phyloP scores from a whole-genome alignment of 2,888 invertebrate species.

The Lasioglossum marginatum region DNA sequence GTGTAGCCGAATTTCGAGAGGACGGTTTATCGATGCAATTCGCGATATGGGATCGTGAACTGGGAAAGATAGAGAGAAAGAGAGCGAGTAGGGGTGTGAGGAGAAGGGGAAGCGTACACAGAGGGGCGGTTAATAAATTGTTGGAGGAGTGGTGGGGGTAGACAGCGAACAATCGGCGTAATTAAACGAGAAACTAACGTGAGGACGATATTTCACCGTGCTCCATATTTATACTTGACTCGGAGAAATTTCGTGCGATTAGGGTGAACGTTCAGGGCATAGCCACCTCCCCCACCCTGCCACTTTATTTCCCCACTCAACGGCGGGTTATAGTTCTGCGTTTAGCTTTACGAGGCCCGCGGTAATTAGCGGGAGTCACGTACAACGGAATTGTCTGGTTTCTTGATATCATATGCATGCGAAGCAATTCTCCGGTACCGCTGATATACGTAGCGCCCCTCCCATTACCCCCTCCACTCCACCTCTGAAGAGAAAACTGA shows the following conservation, averaged over 20 bases:
- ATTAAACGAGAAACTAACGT: constrained; percentile 25
- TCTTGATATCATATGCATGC: constrained; percentile 26
- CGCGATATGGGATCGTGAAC: neutral
- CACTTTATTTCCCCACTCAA: neutral
- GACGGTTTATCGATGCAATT: neutral
- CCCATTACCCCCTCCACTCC: neutral
- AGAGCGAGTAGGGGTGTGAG: neutral
- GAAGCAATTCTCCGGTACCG: constrained; percentile 14
- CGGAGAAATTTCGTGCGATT: constrained; percentile 23
- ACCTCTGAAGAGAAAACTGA: neutral
- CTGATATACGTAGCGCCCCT: neutral
- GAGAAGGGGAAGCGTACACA: neutral
- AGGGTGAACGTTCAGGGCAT: neutral
- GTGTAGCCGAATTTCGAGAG: neutral
- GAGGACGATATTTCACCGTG: constrained; percentile 1
- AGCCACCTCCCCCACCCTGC: neutral
- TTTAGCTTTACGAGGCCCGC: constrained; percentile 7
- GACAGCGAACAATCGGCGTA: constrained; percentile 30
- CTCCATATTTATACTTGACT: constrained; percentile 7
- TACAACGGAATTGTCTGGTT: constrained; percentile 30
- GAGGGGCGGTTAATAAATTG: neutral
- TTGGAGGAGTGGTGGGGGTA: neutral
- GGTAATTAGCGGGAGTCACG: constrained; percentile 29
- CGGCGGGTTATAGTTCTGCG: neutral
- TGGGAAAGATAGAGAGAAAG: neutral